Percentiles rank a stretch among this genome's conserved stretches.
phyloP scores from a whole-genome alignment of 64 coral and sea anemone genomes.

The Stichodactyla mertensii region DNA sequence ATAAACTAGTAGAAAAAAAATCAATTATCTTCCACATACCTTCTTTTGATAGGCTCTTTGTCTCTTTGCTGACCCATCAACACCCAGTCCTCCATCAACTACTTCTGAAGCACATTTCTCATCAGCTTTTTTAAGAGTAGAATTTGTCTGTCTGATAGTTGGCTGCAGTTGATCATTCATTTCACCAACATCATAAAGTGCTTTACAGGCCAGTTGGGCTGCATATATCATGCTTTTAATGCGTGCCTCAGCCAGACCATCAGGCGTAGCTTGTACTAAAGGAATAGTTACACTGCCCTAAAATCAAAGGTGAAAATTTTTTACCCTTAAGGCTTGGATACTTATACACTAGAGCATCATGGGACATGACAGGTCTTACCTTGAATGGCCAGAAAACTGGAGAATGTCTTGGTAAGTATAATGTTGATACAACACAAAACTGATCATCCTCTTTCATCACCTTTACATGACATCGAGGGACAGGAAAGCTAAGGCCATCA shows the following conservation, averaged over 20 bases:
- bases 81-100: slow-evolving; percentile 30
- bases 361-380: background rate
- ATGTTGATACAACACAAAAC: background rate
- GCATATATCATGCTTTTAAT: slow-evolving; percentile 14
- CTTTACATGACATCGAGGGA: slow-evolving; percentile 7
- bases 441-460: background rate
- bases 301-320: too few species aligned
- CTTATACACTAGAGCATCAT: background rate
- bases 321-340: background rate
- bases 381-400: slow-evolving; percentile 40
- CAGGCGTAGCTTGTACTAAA: background rate
- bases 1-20: too few species aligned
- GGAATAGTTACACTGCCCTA: slow-evolving; percentile 15
- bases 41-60: slow-evolving; percentile 45
- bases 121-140: background rate
- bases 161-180: slow-evolving; percentile 32
- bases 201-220: slow-evolving; percentile 33
- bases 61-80: slow-evolving; percentile 33
- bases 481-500: slow-evolving; percentile 15
- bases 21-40: background rate
- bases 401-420: slow-evolving; percentile 46
- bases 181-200: slow-evolving; percentile 23
- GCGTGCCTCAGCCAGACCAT: background rate
- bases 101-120: slow-evolving; percentile 38
- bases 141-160: background rate